A percentile compares a stretch with the other conserved stretches of the same genome.
Evolutionary conservation across 2,113 vertebrate genomes (phyloP).

Genomic region (Thunnus maccoyii): DNA sequence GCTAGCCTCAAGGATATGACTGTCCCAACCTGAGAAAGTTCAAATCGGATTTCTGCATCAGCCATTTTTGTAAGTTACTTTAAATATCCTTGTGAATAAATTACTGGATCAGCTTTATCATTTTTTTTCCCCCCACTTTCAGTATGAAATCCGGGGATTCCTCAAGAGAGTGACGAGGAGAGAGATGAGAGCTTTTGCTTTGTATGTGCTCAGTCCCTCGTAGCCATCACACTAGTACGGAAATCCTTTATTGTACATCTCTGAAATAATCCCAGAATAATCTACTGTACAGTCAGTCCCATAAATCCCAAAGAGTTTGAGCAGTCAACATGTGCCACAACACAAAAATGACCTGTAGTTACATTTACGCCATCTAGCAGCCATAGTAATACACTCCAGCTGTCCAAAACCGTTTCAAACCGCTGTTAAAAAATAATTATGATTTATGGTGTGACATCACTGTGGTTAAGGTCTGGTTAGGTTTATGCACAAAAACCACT

Average conservation of each 20-base stretch:
- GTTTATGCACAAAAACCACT: too few species aligned
- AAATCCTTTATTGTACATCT: neutral
- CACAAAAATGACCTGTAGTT: too few species aligned
- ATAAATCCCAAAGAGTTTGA: constrained; percentile 3
- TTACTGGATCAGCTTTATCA: neutral
- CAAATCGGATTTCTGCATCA: constrained; percentile 23
- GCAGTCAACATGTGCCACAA: neutral
- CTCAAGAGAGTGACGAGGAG: constrained; percentile 11
- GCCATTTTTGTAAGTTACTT: constrained; percentile 10
- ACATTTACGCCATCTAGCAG: too few species aligned
- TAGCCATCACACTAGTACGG: neutral
- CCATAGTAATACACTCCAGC: too few species aligned
- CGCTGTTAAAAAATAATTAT: too few species aligned
- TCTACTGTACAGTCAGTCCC: neutral
- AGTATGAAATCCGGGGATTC: constrained; percentile 18
- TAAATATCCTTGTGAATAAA: constrained; percentile 40
- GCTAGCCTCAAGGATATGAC: constrained; percentile 57
- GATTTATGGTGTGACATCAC: too few species aligned
- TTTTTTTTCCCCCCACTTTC: neutral
- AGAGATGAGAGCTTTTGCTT: constrained; percentile 1
- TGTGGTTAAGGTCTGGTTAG: too few species aligned
- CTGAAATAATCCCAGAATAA: constrained; percentile 9
- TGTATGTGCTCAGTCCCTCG: neutral
- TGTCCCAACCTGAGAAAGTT: constrained; percentile 45
- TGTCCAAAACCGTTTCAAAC: too few species aligned